Evolutionary conservation across 2,797 vertebrate species (phyloP), one percentile per base, ranked within the genome.

Genomic region (Serranus cabrilla): DNA sequence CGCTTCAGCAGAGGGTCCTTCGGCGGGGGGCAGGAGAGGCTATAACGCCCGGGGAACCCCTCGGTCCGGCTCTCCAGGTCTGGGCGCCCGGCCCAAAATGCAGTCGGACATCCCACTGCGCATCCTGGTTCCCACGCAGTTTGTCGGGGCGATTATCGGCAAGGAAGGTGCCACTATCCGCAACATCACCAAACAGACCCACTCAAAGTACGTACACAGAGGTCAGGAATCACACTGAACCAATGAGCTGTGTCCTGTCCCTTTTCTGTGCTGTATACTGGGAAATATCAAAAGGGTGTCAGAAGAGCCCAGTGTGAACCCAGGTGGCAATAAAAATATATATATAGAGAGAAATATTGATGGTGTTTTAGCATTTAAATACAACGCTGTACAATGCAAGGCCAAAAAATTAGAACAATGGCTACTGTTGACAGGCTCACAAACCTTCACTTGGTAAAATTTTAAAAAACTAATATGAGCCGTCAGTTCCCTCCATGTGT

Each of bases 161-260:
- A 99, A 99, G 85, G 98, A 99, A 93, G 98, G 98, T 1, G 96
- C 96, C 11, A 99, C 98, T 31, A 99, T 99, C 84, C 96, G 98
- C 71, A 99, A 98, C 82, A 97, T 99, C 84, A 99, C 98, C 86
- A 99, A 99, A 90, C 98, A 99, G 94, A 99, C 98, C 0, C 98
- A 98, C 91, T 99, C 98, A 87, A 99, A 99, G 98, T 99, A 95
- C 1, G 92, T 90, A 69, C 92, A 94, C 17, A 2, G 73, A 79
- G 73, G 63, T 84, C 78, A 73, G 77, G 59, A 76, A 12, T 75
- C 58, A 18, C 7, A 39, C 31, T 49, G 18, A 47, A 18, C 16
- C 25, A 11, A 16, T 71, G 39, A 67, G 25, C 18, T 37, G 14
- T 46, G 37, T 55, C 2, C 10, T 55, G 23, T 45, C 7, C 0